Evolutionary conservation across 2,888 invertebrate genomes (phyloP).

Genomic region (Ectobius pallidus): DNA sequence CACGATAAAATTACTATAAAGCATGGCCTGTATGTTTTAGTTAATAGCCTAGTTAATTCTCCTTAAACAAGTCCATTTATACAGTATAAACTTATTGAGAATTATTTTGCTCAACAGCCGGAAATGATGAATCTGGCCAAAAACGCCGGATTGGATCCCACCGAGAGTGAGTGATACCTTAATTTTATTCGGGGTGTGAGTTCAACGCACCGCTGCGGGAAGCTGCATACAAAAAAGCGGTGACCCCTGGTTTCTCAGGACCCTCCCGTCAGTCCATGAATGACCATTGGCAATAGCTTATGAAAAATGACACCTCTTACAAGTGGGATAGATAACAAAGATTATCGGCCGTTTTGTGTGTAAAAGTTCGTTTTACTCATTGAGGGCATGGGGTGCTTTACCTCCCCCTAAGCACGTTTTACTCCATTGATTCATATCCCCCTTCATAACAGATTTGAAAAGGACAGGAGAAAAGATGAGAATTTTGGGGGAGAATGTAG

Average conservation of each 20-base stretch:
- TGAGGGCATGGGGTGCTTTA: background rate
- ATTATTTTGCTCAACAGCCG: too few species aligned
- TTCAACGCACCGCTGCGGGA: too few species aligned
- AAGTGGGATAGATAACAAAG: conserved; percentile 5
- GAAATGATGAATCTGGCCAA: too few species aligned
- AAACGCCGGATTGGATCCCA: too few species aligned
- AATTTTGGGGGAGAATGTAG: background rate
- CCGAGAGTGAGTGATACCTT: too few species aligned
- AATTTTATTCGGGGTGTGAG: too few species aligned
- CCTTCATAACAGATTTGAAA: conserved; percentile 2
- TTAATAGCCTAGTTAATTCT: too few species aligned
- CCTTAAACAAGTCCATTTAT: too few species aligned
- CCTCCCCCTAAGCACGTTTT: background rate
- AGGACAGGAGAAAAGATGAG: background rate
- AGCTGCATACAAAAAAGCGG: background rate
- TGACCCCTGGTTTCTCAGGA: background rate
- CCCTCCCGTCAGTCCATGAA: conserved; percentile 1
- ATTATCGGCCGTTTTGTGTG: conserved; percentile 25
- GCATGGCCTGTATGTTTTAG: too few species aligned
- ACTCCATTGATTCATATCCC: conserved; percentile 10
- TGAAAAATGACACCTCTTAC: conserved; percentile 30
- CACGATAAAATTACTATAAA: too few species aligned
- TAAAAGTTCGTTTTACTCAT: conserved; percentile 28
- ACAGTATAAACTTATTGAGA: too few species aligned
- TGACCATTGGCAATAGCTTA: conserved; percentile 21